Conservation (phyloP, 1,140 invertebrate species). For the Sitobion miscanthi region DNA sequence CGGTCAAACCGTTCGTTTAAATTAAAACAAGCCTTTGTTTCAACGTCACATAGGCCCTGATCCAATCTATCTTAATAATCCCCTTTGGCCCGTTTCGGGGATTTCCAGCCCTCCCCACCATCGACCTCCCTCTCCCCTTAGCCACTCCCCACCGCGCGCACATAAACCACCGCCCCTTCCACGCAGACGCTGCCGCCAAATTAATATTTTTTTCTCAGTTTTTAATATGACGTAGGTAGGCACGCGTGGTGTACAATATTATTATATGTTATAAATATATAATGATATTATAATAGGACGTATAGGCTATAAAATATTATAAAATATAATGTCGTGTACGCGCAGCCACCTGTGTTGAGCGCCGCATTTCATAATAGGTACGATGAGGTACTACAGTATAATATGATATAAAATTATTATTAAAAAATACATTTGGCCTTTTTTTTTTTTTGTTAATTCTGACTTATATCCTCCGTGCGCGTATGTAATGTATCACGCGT, state of each 20-base stretch:
- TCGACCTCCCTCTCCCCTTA: not conserved
- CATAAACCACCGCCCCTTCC: not conserved
- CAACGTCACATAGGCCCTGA: slow-evolving; percentile 50
- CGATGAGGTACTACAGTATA: too few species aligned
- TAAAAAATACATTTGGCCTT: not conserved
- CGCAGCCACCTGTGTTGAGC: not conserved
- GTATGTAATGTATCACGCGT: not conserved
- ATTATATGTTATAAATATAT: too few species aligned
- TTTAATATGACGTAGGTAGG: not conserved
- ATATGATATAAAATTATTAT: not conserved
- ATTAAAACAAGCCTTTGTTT: slow-evolving; percentile 56
- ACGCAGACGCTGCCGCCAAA: not conserved
- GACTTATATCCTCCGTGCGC: not conserved
- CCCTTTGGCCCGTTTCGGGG: slow-evolving; percentile 37
- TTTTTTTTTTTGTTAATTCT: not conserved
- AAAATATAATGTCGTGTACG: not conserved
- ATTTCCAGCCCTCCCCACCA: not conserved
- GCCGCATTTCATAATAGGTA: not conserved
- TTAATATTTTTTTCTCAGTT: not conserved
- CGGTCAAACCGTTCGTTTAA: slow-evolving; percentile 55
- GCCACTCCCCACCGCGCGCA: not conserved
- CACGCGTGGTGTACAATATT: not conserved
- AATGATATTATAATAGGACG: too few species aligned
- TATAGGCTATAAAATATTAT: too few species aligned
- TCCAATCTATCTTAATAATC: slow-evolving; percentile 57